Evolutionary conservation across 2,888 invertebrate genomes (phyloP), one percentile per base, ranked within the genome.

Genomic region (Omphaloscelis lunosa): DNA sequence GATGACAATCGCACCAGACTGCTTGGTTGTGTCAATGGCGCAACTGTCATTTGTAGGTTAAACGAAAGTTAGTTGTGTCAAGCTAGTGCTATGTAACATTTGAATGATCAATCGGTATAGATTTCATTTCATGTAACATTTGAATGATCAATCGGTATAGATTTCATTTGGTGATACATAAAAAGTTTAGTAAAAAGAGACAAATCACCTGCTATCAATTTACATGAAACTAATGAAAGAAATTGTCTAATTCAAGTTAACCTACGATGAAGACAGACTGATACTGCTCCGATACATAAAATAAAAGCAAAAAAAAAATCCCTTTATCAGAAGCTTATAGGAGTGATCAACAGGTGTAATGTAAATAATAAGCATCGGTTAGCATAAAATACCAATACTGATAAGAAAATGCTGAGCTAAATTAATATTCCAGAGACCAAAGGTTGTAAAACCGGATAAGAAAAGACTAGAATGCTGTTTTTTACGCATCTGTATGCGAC

Each of bases 391-490:
- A 72, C 23, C 53, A 75, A 66, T 66, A 66, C 59, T n/a, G 58
- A 70, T 82, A 81, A 67, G 56, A 82, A 67, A 62, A 71, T 65
- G n/a, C 27, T 51, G 53, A 56, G 67, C 56, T 73, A 69, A 53
- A 74, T 74, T 29, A 71, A 61, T 79, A 76, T 70, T 61, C 63
- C 56, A 23, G 34, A 72, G 53, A 75, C 51, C 39, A 20, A 23
- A 53, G 29, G 65, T 61, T 69, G 75, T 75, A 80, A 85, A 77
- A 87, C 77, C 66, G 75, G 75, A 79, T 77, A 67, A 65, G n/a
- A 63, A 68, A 65, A 69, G 27, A 62, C 69, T 82, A 85, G 75
- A 87, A 80, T 77, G 85, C 75, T 65, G 87, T 80, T 80, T 82
- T 80, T 80, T 73, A 80, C 59, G 70, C 58, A 75, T 85, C 72